These are phyloP conservation scores for Asteroscopus sphinx DNA, from an alignment of 2,888 invertebrate genomes.

Conservation along the genomic window DNA sequence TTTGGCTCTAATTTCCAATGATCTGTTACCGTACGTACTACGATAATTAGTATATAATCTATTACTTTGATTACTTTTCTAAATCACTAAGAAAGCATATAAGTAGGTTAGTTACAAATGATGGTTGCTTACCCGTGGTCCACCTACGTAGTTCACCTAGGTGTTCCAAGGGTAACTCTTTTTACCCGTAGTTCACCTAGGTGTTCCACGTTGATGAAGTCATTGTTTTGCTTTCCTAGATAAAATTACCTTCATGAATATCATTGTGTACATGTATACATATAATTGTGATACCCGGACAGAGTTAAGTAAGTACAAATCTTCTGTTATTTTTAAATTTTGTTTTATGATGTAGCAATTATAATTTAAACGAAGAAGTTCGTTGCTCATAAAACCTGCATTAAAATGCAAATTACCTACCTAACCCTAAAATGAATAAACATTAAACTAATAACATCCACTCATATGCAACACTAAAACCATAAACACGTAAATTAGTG, in stretches of 20 bases:
- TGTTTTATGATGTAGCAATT: slow-evolving; percentile 2
- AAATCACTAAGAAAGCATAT: neutral
- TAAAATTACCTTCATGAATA: slow-evolving; percentile 3
- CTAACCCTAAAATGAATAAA: slow-evolving; percentile 34
- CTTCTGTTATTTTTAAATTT: slow-evolving; percentile 5
- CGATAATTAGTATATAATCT: neutral
- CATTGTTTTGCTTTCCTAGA: neutral
- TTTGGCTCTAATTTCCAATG: slow-evolving; percentile 23
- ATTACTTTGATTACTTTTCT: neutral
- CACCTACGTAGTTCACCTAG: too few species aligned
- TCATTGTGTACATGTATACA: too few species aligned
- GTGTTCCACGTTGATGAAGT: too few species aligned
- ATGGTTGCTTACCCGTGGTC: too few species aligned
- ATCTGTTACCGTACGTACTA: slow-evolving; percentile 27
- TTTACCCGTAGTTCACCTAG: too few species aligned
- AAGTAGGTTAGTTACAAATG: neutral
- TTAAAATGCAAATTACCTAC: slow-evolving; percentile 32
- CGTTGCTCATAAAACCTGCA: slow-evolving; percentile 22
- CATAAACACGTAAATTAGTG: slow-evolving; percentile 56
- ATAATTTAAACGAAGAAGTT: slow-evolving; percentile 18
- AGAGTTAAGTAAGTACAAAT: neutral
- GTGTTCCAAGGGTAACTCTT: too few species aligned
- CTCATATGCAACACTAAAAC: slow-evolving; percentile 44
- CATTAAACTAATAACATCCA: slow-evolving; percentile 35
- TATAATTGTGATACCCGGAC: slow-evolving; percentile 1